phyloP scores from a whole-genome alignment of 2,888 invertebrate genomes.

The Hylaea fasciaria region DNA sequence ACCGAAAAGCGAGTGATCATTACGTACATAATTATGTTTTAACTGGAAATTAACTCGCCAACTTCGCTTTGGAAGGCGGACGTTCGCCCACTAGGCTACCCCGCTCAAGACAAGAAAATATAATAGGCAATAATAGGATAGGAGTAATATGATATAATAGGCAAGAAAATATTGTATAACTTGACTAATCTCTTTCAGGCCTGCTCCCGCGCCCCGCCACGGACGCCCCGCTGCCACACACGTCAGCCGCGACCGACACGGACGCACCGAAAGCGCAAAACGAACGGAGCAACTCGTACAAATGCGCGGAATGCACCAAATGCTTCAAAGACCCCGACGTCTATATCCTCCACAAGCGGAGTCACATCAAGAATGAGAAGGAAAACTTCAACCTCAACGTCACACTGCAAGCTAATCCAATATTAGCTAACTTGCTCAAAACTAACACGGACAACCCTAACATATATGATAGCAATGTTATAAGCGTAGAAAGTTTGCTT shows the following conservation, averaged over 20 bases:
- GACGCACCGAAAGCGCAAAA: slow-evolving; percentile 33
- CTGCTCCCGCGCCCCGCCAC: slow-evolving; percentile 1
- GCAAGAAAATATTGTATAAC: background rate
- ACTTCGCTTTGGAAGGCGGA: too few relatives aligned
- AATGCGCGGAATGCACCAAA: slow-evolving; percentile 71
- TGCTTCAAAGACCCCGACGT: slow-evolving; percentile 80
- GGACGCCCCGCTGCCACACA: slow-evolving; percentile 25
- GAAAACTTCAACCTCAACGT: slow-evolving; percentile 62
- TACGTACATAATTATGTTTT: too few relatives aligned
- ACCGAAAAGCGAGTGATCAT: too few relatives aligned
- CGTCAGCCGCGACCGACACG: slow-evolving; percentile 26
- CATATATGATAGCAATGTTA: slow-evolving; percentile 52
- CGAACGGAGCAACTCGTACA: slow-evolving; percentile 50
- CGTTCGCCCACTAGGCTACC: too few relatives aligned
- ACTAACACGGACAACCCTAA: slow-evolving; percentile 46
- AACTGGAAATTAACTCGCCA: too few relatives aligned
- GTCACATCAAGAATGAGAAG: slow-evolving; percentile 56
- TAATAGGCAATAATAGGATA: too few relatives aligned
- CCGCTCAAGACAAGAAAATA: too few relatives aligned
- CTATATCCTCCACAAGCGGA: slow-evolving; percentile 65
- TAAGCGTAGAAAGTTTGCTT: slow-evolving; percentile 62
- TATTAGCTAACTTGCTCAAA: slow-evolving; percentile 70
- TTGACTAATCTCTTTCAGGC: slow-evolving; percentile 9
- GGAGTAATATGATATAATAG: too few relatives aligned
- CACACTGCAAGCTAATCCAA: slow-evolving; percentile 71